Base-by-base conservation (phyloP, 2,888 invertebrate species). In the Cheilosia soror region DNA sequence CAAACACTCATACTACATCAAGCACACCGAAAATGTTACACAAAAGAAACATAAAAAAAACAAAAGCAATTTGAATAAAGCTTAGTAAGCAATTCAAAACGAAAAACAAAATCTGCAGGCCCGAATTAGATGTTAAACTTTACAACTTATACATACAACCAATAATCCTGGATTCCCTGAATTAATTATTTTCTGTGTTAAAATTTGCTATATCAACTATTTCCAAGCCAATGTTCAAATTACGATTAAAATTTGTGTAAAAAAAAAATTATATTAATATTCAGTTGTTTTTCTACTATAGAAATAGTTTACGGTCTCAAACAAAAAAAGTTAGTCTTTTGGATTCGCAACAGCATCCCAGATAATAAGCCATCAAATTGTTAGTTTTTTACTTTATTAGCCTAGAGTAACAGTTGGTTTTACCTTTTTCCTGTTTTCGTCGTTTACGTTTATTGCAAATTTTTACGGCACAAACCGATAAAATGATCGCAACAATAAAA, bases 361-460 rank as follows among this genome's bases (percentile, higher is more conserved):
- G 87, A 87, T 87, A 88, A 85, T 72, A 85, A 87, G 87, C 87
- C 87, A 87, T 87, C 87, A 87, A 87, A 80, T 77, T 80, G 62
- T 73, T 71, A 65, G 66, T 47, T 76, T 72, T 72, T 77, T 60
- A 75, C 62, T 85, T 80, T 65, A 53, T 87, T 87, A 87, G 87
- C 83, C 89, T 89, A 89, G 88, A 88, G 89, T 90, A 88, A 68
- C 89, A 88, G 89, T 88, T 88, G 88, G 89, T 90, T 94, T 94
- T 94, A 98, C 98, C 98, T 97, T 98, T 98, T 94, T 98, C 98
- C 93, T 98, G 98, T 95, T 98, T 98, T 94, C 98, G 96, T 90
- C 98, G 95, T 93, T 98, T 98, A 92, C 98, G 95, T 93, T 98
- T 98, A 94, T 98, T 98, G 95, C 98, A 98, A 93, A 98, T 98